Percentiles rank a stretch among this genome's conserved stretches.
Evolutionary conservation across 2,888 invertebrate species (phyloP).

Genomic region (Hemaris fuciformis): DNA sequence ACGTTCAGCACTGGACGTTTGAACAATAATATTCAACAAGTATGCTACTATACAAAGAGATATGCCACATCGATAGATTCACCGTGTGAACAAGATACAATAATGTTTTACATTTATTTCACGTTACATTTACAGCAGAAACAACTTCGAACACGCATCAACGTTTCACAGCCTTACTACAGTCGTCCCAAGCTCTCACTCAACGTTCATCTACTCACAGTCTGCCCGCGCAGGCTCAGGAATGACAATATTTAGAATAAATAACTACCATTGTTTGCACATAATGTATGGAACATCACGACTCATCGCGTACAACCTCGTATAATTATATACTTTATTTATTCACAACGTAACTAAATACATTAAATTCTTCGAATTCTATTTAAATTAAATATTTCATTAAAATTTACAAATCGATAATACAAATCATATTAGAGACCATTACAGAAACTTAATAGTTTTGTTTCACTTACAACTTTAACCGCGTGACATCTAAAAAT

Average conservation of each 20-base stretch:
- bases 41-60: constrained; percentile 26
- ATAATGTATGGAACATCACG: constrained; percentile 19
- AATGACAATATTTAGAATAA: constrained; percentile 62
- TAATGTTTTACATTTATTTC: constrained; percentile 4
- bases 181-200: constrained; percentile 73
- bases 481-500: neutral
- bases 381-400: constrained; percentile 7
- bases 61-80: constrained; percentile 13
- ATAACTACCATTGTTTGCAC: constrained; percentile 49
- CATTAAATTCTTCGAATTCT: constrained; percentile 15
- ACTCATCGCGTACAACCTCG: neutral
- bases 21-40: constrained; percentile 38
- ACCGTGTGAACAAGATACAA: constrained; percentile 5
- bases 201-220: constrained; percentile 52
- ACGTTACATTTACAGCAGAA: constrained; percentile 32
- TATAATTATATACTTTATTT: neutral
- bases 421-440: neutral
- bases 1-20: constrained; percentile 68
- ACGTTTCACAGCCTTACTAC: constrained; percentile 77
- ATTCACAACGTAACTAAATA: neutral
- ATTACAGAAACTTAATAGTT: neutral
- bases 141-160: constrained; percentile 62
- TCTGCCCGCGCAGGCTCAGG: constrained; percentile 64
- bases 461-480: neutral
- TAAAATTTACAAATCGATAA: constrained; percentile 20